A percentile compares a stretch with the other conserved stretches of the same genome.
phyloP scores from a whole-genome alignment of 2,888 invertebrate species.

The Tromatobia lineatoria region DNA sequence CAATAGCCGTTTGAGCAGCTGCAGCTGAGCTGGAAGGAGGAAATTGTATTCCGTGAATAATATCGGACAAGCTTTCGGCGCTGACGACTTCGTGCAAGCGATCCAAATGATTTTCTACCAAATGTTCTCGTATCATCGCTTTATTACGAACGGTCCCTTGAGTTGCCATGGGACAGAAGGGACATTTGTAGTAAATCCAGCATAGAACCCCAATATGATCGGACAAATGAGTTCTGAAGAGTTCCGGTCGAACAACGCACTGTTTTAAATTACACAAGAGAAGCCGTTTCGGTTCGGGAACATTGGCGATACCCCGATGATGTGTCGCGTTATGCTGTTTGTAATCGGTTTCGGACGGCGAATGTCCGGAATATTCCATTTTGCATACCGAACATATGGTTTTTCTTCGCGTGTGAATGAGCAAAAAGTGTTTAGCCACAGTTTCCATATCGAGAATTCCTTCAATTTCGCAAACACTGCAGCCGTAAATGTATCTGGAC shows the following conservation, averaged over 20 bases:
- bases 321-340: constrained; percentile 71
- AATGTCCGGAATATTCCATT: constrained; percentile 69
- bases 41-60: constrained; percentile 39
- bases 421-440: constrained; percentile 78
- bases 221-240: constrained; percentile 75
- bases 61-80: constrained; percentile 43
- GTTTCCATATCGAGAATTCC: constrained; percentile 80
- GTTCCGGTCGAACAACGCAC: constrained; percentile 74
- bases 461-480: constrained; percentile 79
- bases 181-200: constrained; percentile 77
- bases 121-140: constrained; percentile 72
- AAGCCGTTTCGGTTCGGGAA: constrained; percentile 64
- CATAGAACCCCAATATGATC: constrained; percentile 73
- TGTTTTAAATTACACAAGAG: constrained; percentile 71
- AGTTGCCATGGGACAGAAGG: constrained; percentile 73
- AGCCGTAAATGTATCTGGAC: constrained; percentile 75
- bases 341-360: constrained; percentile 72
- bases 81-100: constrained; percentile 72
- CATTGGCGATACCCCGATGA: constrained; percentile 66
- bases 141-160: constrained; percentile 66
- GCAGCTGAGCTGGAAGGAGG: background rate
- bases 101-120: constrained; percentile 71
- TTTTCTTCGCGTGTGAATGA: constrained; percentile 77
- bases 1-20: background rate
- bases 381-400: constrained; percentile 77